Percentiles rank a stretch among this genome's conserved stretches.
phyloP scores from a whole-genome alignment of 2,797 vertebrate species.

The Phoeniculus purpureus region DNA sequence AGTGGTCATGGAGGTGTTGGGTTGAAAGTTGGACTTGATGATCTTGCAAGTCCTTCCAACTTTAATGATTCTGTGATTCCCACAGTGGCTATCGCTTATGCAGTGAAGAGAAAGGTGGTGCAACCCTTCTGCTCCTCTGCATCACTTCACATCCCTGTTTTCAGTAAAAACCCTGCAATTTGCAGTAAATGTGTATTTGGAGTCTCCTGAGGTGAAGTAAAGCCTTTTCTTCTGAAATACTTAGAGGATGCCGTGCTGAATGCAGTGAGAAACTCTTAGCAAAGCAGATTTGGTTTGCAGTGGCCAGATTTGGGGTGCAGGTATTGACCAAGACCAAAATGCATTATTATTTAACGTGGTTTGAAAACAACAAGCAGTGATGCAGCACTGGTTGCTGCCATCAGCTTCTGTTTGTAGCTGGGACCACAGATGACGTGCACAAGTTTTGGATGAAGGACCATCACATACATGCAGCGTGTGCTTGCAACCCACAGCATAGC shows the following conservation, averaged over 20 bases:
- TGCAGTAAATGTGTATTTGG: not conserved
- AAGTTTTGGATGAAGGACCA: not conserved
- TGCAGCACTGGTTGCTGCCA: not conserved
- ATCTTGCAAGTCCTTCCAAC: no score
- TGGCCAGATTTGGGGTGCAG: not conserved
- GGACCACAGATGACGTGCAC: not conserved
- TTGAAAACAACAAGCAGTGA: not conserved
- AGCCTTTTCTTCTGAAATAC: not conserved
- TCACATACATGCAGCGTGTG: not conserved
- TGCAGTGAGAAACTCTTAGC: not conserved
- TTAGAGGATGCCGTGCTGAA: accelerated
- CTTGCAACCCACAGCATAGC: not conserved
- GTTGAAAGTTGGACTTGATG: no score
- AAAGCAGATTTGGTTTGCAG: not conserved
- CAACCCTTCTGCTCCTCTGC: accelerated
- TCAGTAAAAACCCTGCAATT: not conserved
- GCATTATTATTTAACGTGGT: not conserved
- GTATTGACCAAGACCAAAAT: not conserved
- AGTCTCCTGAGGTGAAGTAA: accelerated
- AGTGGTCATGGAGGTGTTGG: no score
- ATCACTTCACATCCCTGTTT: accelerated
- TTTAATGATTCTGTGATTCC: no score
- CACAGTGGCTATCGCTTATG: not conserved
- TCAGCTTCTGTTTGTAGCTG: not conserved
- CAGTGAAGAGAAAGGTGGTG: accelerated